A percentile compares a stretch with the other conserved stretches of the same genome.
These are phyloP conservation scores for Ophiodon elongatus DNA, from an alignment of 2,113 vertebrate genomes.

Conservation along the genomic window DNA sequence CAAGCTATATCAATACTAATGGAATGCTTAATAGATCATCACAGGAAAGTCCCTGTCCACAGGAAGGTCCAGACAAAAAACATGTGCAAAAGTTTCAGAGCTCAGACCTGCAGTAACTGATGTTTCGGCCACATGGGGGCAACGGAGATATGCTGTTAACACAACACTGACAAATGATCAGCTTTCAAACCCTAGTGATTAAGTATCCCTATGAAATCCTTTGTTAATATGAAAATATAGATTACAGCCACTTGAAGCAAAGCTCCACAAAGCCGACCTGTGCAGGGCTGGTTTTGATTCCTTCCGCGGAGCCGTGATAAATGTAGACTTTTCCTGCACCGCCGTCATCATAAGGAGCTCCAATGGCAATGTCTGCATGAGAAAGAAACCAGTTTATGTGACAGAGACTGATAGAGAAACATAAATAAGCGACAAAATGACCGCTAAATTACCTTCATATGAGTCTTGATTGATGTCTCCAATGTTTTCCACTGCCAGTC, in stretches of 20 bases:
- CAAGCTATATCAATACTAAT: background rate
- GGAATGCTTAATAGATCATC: background rate
- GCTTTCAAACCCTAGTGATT: background rate
- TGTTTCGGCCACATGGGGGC: background rate
- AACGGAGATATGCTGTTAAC: background rate
- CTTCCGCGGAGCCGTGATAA: slow-evolving; percentile 91
- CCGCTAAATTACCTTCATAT: slow-evolving; percentile 85
- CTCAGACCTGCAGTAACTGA: background rate
- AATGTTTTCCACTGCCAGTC: slow-evolving; percentile 92
- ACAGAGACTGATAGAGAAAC: background rate
- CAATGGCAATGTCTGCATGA: slow-evolving; percentile 92
- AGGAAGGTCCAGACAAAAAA: background rate
- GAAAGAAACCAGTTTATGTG: background rate
- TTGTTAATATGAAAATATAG: background rate
- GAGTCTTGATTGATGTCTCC: slow-evolving; percentile 95
- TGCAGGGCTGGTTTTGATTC: slow-evolving; percentile 89
- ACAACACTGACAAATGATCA: background rate
- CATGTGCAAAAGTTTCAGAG: background rate
- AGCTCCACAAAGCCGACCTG: slow-evolving; percentile 86
- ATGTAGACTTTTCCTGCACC: slow-evolving; percentile 92
- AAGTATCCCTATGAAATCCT: background rate
- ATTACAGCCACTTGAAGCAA: background rate
- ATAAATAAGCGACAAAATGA: background rate
- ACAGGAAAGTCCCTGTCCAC: background rate
- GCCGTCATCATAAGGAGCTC: slow-evolving; percentile 90